Conservation (phyloP, 2,113 vertebrate genomes). For the Epinephelus cyanopodus region DNA sequence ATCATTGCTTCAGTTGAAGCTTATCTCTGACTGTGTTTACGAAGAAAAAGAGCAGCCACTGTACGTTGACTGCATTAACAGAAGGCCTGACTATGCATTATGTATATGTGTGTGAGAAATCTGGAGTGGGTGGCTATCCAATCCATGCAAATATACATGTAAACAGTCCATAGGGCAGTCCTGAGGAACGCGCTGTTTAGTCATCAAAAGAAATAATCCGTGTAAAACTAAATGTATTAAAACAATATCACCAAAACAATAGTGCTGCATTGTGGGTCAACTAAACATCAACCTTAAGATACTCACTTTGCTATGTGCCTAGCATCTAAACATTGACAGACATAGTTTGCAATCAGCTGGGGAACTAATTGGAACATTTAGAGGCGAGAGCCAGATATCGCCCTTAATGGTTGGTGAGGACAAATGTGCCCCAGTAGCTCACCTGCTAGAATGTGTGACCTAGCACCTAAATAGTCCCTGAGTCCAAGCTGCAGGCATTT, state of each 20-base stretch:
- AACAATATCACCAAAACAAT: background rate
- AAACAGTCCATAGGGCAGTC: background rate
- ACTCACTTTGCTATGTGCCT: background rate
- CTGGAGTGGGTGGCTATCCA: background rate
- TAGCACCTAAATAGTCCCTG: too few species aligned
- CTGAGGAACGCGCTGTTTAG: background rate
- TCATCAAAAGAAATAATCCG: background rate
- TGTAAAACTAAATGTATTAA: background rate
- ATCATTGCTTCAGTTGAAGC: background rate
- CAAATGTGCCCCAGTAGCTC: too few species aligned
- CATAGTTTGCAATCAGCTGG: background rate
- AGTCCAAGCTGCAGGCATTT: too few species aligned
- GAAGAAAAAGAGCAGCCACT: slow-evolving; percentile 12
- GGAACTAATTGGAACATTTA: background rate
- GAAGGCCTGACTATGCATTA: slow-evolving; percentile 42
- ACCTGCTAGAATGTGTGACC: too few species aligned
- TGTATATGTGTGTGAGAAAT: slow-evolving; percentile 27
- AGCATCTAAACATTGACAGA: background rate
- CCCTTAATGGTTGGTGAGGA: too few species aligned
- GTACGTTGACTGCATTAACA: slow-evolving; percentile 7
- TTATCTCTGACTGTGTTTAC: slow-evolving; percentile 22
- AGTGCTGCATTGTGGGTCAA: background rate
- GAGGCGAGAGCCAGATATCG: background rate
- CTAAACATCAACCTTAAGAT: background rate
- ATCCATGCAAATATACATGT: background rate